phyloP scores from a whole-genome alignment of 2,113 vertebrate species.

The Meles meles region DNA sequence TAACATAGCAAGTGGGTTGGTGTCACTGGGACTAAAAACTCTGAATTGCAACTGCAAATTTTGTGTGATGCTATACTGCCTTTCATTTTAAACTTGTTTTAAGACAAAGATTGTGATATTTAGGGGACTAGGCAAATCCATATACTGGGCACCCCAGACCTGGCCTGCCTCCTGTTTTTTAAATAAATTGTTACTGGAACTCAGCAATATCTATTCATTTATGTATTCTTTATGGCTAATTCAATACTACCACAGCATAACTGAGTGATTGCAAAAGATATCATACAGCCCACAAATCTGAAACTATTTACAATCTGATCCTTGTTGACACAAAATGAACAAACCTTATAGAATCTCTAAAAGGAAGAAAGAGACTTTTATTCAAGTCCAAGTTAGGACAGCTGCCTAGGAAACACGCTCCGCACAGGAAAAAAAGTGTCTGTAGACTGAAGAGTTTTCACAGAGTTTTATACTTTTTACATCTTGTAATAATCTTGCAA shows the following conservation, averaged over 20 bases:
- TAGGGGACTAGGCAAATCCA: not conserved
- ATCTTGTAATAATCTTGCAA: not conserved
- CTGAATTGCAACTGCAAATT: not conserved
- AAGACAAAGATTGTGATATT: not conserved
- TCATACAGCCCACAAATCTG: not conserved
- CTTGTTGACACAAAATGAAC: not conserved
- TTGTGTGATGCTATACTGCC: not conserved
- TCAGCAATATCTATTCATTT: not conserved
- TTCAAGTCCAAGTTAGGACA: not conserved
- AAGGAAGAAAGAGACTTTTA: not conserved
- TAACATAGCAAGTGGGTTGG: not conserved
- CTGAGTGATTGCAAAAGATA: not conserved
- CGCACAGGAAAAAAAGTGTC: not conserved
- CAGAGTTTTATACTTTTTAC: not conserved
- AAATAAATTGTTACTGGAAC: not conserved
- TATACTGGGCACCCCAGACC: not conserved
- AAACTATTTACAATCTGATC: not conserved
- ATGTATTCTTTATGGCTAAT: not conserved
- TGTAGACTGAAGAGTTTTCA: not conserved
- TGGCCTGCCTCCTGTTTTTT: not conserved
- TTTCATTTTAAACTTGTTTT: not conserved
- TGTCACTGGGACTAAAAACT: not conserved
- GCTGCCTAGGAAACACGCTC: not conserved
- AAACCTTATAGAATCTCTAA: not conserved
- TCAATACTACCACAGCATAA: not conserved